Base-by-base conservation (phyloP, 2,888 invertebrate genomes). In the Augiades crinisus region DNA sequence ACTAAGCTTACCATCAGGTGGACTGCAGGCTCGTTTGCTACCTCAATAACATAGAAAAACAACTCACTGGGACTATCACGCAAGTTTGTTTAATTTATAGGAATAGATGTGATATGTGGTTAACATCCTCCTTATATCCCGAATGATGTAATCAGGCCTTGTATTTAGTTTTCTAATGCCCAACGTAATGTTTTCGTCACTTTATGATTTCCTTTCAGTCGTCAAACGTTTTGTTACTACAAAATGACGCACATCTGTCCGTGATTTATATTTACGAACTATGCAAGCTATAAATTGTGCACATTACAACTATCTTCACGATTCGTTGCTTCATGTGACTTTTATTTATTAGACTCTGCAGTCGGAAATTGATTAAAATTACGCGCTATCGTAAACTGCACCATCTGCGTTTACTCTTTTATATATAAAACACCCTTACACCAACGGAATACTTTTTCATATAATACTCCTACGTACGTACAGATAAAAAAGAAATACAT, bases 111-210 rank as follows among this genome's bases (percentile, higher is more conserved):
- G 10, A 10, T 10, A 5, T 10, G 27, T 10, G 10, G n/a, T 27
- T 27, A 27, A 27, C 27, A 10, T 27, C 27, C 3, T 2, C 27
- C n/a, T n/a, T 10, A 27, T 10, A 10, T 27, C 27, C 24, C 7
- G 7, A 2, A 41, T 17, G 16, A 7, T 27, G 41, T 10, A 41
- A 8, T 16, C 6, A 41, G n/a, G 17, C 17, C 16, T 24, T 41
- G 40, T 44, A 37, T 54, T 44, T 27, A 24, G 38, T 34, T 33
- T 38, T 31, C 22, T 33, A 8, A 34, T 44, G 12, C 31, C 34
- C 27, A 17, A 55, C 56, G 56, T 61, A 60, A 59, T 54, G 52
- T 56, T 59, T 56, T 58, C 58, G 56, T 60, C 58, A 56, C 57
- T 58, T 49, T 38, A 50, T 52, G 54, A 55, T 30, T 47, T 38